These are phyloP conservation scores for Poecilia velifera DNA, from an alignment of 2,797 vertebrate genomes.

Conservation along the genomic window DNA sequence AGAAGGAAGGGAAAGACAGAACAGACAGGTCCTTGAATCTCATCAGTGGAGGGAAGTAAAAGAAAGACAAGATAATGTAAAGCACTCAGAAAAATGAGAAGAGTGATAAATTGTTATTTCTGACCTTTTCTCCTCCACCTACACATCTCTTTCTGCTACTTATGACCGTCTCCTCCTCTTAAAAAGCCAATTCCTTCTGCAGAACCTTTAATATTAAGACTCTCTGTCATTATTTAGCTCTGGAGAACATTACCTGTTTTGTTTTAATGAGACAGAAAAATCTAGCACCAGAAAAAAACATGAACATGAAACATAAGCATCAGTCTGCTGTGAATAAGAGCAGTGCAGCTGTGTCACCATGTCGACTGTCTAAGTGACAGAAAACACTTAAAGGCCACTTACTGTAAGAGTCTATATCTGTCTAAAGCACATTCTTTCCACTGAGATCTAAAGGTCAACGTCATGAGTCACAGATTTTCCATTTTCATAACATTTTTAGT, in stretches of 20 bases:
- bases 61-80: neutral
- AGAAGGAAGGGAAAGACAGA: neutral
- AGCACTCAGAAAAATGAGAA: neutral
- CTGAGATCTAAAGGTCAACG: constrained; percentile 19
- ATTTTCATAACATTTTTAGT: constrained; percentile 17
- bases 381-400: constrained; percentile 26
- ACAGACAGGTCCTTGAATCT: neutral
- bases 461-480: constrained; percentile 5
- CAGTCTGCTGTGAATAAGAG: neutral
- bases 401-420: constrained; percentile 18
- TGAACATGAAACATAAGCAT: neutral
- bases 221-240: neutral
- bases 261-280: neutral
- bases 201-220: neutral
- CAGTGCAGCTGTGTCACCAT: neutral
- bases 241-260: neutral
- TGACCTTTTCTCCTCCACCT: neutral
- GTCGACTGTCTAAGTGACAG: neutral
- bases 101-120: neutral
- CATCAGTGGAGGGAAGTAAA: neutral
- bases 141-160: neutral
- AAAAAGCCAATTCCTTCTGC: neutral
- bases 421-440: constrained; percentile 40
- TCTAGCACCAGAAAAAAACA: neutral
- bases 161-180: neutral